Evolutionary conservation across 2,888 invertebrate genomes (phyloP).

Genomic region (Ephialtes manifestator): DNA sequence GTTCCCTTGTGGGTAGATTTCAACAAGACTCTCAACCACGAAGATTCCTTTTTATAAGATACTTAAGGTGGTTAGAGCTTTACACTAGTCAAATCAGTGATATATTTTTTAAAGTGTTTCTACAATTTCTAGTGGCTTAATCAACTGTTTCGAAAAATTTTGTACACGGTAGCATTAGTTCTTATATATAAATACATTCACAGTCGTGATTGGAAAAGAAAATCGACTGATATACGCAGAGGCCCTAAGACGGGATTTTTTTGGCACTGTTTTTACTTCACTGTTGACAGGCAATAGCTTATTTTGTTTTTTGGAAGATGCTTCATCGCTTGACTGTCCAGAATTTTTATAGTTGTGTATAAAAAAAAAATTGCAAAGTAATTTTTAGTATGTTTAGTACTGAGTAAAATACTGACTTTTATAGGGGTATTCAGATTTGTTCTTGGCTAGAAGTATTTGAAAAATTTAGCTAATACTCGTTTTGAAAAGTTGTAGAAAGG

Average conservation of each 20-base stretch:
- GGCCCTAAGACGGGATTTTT: background rate
- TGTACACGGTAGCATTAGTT: background rate
- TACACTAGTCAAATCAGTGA: background rate
- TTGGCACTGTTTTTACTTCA: background rate
- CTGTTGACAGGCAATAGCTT: background rate
- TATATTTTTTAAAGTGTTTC: background rate
- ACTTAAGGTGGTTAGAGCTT: slow-evolving; percentile 24
- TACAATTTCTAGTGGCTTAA: background rate
- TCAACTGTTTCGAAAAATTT: background rate
- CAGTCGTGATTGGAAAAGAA: background rate
- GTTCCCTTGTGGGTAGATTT: slow-evolving; percentile 4
- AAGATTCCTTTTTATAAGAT: slow-evolving; percentile 9
- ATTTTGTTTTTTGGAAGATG: background rate
- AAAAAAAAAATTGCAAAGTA: no score
- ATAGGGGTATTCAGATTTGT: background rate
- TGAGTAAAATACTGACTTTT: background rate
- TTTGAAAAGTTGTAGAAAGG: background rate
- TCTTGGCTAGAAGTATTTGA: background rate
- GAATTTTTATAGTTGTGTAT: no score
- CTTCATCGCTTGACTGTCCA: no score
- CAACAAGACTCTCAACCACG: slow-evolving; percentile 22
- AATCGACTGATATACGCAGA: background rate
- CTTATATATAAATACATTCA: slow-evolving; percentile 1
- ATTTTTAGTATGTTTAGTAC: no score
- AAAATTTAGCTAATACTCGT: background rate